Base-by-base conservation (phyloP, 2,113 vertebrate species). In the Zapornia atra region DNA sequence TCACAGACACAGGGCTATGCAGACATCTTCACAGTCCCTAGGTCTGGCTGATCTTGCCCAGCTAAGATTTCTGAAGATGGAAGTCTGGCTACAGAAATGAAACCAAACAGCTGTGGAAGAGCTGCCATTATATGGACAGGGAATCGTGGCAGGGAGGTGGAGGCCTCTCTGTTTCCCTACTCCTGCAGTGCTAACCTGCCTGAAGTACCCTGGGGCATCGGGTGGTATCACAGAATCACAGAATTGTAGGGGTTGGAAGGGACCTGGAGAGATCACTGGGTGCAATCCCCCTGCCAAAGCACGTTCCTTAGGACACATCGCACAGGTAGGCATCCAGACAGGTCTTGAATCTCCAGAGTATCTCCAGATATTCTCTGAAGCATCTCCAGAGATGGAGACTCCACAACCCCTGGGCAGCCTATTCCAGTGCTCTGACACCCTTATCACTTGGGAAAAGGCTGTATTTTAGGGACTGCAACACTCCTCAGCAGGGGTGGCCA, bases 81-180 rank as follows among this genome's bases (percentile, higher is more conserved):
- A 77, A 66, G 20, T 79, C 53, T 34, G 16, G 9, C 4, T 29
- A 50, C 9, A 57, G 63, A 91, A 53, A 53, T 0, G 1, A 25
- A 70, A 75, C 40, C 42, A 54, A 87, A 57, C 11, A 54, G n/a
- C 51, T 73, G 50, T 57, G 33, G 44, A 65, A 90, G 51, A 81
- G 28, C 5, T 51, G 36, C 9, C 6, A 29, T 31, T 56, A 22
- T 34, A 69, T 11, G 29, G 24, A 20, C 12, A 69, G 38, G 53
- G 60, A 91, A 88, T 19, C 1, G 4, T 0, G 0, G 48, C 42
- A 76, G 20, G 64, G 46, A 19, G 15, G 15, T 11, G 20, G 29
- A 83, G 15, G 20, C 5, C 9, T 77, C 46, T 73, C 29, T 4
- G 1, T 72, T 89, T 83, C 8, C 38, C 8, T 6, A 22, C 15